A percentile compares a stretch with the other conserved stretches of the same genome.
phyloP scores from a whole-genome alignment of 2,113 vertebrate species.

The Edolisoma coerulescens region DNA sequence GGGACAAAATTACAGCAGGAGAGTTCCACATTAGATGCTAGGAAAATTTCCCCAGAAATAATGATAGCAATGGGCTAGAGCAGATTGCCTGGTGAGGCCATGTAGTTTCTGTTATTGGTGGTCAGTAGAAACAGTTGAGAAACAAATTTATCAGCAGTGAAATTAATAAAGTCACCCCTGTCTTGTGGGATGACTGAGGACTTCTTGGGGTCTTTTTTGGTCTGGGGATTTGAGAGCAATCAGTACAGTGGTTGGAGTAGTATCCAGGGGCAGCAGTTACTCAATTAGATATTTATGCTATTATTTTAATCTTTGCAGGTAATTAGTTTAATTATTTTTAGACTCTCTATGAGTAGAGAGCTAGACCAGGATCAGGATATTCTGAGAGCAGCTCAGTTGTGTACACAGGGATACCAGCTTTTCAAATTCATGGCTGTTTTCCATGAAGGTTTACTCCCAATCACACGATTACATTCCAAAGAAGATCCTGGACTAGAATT shows the following conservation, averaged over 20 bases:
- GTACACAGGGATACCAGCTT: not conserved
- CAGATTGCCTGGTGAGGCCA: not conserved
- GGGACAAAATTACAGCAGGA: not conserved
- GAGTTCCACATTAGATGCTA: not conserved
- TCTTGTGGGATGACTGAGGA: not conserved
- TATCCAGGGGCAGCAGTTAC: not conserved
- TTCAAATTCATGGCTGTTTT: not conserved
- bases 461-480: accelerated
- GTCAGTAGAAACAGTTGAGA: not conserved
- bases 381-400: not conserved
- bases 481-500: not conserved
- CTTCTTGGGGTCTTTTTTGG: not conserved
- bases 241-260: not conserved
- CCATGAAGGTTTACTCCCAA: not conserved
- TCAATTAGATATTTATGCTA: not conserved
- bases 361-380: not conserved
- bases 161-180: not conserved
- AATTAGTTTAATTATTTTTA: not conserved
- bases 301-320: not conserved
- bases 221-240: not conserved
- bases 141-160: not conserved
- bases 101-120: not conserved
- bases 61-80: not conserved
- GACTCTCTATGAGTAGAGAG: not conserved
- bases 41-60: not conserved